Evolutionary conservation across 2,113 vertebrate species (phyloP).

Genomic region (Salvelinus namaycush): DNA sequence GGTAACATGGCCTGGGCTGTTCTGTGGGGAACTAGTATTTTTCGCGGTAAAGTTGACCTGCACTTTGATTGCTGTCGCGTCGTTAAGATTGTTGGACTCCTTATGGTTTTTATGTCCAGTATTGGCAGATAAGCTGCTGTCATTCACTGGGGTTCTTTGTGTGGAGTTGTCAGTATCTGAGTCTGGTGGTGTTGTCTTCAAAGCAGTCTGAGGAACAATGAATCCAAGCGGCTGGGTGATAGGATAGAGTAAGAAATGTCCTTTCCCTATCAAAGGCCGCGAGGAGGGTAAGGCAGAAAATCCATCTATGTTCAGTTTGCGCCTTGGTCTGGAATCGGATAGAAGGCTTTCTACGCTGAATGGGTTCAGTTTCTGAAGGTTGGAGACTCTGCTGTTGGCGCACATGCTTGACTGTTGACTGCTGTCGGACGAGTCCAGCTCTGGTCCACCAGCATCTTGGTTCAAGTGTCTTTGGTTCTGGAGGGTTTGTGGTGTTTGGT

Average conservation of each 20-base stretch:
- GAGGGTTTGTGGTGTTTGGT: constrained; percentile 69
- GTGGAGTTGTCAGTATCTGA: constrained; percentile 63
- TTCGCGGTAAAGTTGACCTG: constrained; percentile 58
- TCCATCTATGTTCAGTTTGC: constrained; percentile 80
- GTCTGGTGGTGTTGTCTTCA: constrained; percentile 71
- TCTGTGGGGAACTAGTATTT: constrained; percentile 62
- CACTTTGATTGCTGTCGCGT: constrained; percentile 50
- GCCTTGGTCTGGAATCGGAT: constrained; percentile 88
- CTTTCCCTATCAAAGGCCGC: constrained; percentile 89
- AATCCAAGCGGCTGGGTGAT: constrained; percentile 96
- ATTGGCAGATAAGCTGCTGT: constrained; percentile 55
- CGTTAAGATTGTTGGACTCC: constrained; percentile 40
- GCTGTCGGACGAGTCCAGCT: constrained; percentile 75
- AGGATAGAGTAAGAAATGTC: constrained; percentile 92
- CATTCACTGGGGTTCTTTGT: constrained; percentile 54
- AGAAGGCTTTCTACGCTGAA: constrained; percentile 95
- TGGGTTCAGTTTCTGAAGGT: constrained; percentile 87
- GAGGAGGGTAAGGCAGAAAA: constrained; percentile 82
- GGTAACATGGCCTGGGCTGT: constrained; percentile 58
- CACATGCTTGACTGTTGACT: constrained; percentile 73
- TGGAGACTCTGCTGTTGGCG: constrained; percentile 68
- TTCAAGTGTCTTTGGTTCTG: constrained; percentile 86
- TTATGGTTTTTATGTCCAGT: constrained; percentile 58
- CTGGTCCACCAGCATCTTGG: constrained; percentile 73
- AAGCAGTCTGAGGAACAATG: constrained; percentile 90